These are phyloP conservation scores for Apodemia mormo DNA, from an alignment of 2,888 invertebrate species.

Conservation along the genomic window DNA sequence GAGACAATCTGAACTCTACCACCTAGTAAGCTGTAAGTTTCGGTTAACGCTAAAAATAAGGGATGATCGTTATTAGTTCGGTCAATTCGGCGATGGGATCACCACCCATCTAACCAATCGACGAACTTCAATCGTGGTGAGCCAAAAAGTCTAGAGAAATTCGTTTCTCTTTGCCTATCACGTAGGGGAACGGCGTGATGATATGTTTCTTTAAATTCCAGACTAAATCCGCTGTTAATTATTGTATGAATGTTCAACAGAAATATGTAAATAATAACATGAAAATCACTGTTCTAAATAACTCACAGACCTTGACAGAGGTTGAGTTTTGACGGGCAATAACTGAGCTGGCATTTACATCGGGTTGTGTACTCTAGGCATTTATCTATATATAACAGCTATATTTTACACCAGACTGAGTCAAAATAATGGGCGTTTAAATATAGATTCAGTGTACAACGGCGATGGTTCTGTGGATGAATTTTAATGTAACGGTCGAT, in stretches of 20 bases:
- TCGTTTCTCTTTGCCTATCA: too few relatives aligned
- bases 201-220: too few relatives aligned
- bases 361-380: not conserved
- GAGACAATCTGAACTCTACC: too few relatives aligned
- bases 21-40: too few relatives aligned
- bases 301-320: constrained; percentile 25
- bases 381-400: not conserved
- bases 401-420: not conserved
- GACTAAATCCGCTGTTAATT: not conserved
- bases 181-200: too few relatives aligned
- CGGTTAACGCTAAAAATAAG: too few relatives aligned
- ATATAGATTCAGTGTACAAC: constrained; percentile 1
- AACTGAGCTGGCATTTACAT: constrained; percentile 7
- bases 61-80: too few relatives aligned
- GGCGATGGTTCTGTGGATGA: not conserved
- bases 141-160: too few relatives aligned
- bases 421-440: not conserved
- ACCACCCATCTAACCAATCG: too few relatives aligned
- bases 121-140: too few relatives aligned
- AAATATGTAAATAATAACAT: not conserved
- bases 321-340: constrained; percentile 45
- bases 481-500: too few relatives aligned
- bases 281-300: constrained; percentile 7
- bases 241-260: not conserved
- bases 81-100: too few relatives aligned